Evolutionary conservation across 2,113 vertebrate genomes (phyloP).

Genomic region (Cheirogaleus medius): DNA sequence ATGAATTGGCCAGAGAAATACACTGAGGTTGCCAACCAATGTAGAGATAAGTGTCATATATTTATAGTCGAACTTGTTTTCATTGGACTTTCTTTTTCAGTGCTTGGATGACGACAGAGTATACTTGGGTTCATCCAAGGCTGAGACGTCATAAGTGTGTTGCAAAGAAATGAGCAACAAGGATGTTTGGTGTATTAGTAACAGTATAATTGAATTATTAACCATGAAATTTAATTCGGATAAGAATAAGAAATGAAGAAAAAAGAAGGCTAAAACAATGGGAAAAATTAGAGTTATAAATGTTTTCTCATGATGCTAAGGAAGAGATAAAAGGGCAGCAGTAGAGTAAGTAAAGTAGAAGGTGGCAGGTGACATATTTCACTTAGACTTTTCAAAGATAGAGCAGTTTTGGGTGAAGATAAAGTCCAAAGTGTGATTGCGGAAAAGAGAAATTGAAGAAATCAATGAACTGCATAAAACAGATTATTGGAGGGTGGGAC

Average conservation of each 20-base stretch:
- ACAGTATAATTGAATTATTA: background rate
- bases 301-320: background rate
- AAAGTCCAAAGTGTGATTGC: background rate
- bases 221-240: background rate
- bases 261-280: background rate
- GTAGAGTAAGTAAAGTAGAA: background rate
- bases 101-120: background rate
- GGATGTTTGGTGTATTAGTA: background rate
- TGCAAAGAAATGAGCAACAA: background rate
- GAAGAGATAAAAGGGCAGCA: background rate
- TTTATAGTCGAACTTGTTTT: background rate
- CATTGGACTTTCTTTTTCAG: background rate
- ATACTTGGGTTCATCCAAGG: background rate
- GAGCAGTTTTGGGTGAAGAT: background rate
- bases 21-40: background rate
- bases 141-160: background rate
- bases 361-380: background rate
- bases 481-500: background rate
- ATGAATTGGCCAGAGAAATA: background rate
- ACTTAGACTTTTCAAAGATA: background rate
- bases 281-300: background rate
- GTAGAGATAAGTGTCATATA: background rate
- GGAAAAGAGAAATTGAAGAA: background rate
- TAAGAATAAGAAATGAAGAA: background rate
- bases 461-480: background rate